Base-by-base conservation (phyloP, 2,797 vertebrate genomes). In the Typhlichthys subterraneus region DNA sequence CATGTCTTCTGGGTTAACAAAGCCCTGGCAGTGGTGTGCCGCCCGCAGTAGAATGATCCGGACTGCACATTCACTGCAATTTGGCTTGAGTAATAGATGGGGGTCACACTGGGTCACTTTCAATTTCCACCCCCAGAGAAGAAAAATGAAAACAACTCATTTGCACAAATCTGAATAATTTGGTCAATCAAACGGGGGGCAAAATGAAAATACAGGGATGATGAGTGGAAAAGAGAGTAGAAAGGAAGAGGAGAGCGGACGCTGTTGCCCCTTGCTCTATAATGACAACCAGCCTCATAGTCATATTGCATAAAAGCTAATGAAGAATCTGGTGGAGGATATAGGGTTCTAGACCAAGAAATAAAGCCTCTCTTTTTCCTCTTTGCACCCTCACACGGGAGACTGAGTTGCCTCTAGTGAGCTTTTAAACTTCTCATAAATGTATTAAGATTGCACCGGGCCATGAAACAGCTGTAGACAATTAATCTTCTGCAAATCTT, bases 161-260 rank as follows among this genome's bases (percentile, higher is more conserved):
- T 98, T 98, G 96, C 97, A 98, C 96, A 98, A 95, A 98, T 98
- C 96, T 98, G 95, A 99, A 99, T 99, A 98, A 99, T 98, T 97
- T 93, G 89, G 88, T 88, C 82, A 72, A 38, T 79, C 72, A 75
- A 80, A 82, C 3, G 70, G 75, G 45, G 57, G 63, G 49, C 76
- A 80, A 85, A 62, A 82, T 79, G 83, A 73, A 82, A 79, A 81
- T 64, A 63, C 68, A 80, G 33, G 65, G 14, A 12, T 31, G 71
- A 53, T 76, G 74, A 77, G 64, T 45, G 61, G 50, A n/a, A 58
- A 51, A 75, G 69, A 76, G 74, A 76, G 77, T 75, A 75, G 82
- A 80, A 67, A 71, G 50, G 53, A 45, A 57, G 12, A 31, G 42
- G 61, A 67, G 15, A 14, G 63, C 61, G 59, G 67, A 72, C 72